Base-by-base conservation (phyloP, 2,888 invertebrate species). In the Leptinotarsa juncta region DNA sequence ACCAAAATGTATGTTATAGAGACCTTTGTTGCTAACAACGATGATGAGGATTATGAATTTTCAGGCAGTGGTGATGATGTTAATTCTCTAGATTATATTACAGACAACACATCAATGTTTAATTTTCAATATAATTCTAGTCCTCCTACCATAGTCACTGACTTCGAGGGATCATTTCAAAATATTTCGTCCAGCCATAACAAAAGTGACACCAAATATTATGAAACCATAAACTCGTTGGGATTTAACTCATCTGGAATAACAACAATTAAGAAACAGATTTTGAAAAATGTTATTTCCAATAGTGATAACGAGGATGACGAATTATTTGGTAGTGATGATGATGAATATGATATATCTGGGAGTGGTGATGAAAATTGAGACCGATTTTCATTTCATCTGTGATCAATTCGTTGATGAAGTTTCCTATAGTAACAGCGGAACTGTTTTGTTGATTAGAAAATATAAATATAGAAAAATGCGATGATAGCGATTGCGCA, bases 21-120 rank as follows among this genome's bases (percentile, higher is more conserved):
- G 3, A 42, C 3, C 42, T 2, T 42, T 42, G 42, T 42, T 42
- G 5, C 7, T 20, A 1, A 23, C 4, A 20, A 12, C 4, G 57
- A 57, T 57, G 57, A 57, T 20, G 57, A 57, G 57, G 57, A 57
- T 12, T 57, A 12, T 18, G 57, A 23, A 14, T 57, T 57, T 18
- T 57, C 20, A 0, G 57, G 57, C 20, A 57, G 57, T 57, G 55
- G 20, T 12, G 18, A 57, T 20, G 55, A 10, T 12, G 20, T 10
- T 0, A 42, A 23, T 57, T 4, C 4, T 7, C 20, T 20, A 23
- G 57, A 20, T 57, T 20, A 0, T 18, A 14, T 57, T 12, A 14
- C 15, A 14, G 20, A 1, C 14, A 10, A 20, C 51, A 16, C n/a
- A 51, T 5, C 4, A 16, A 16, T 7, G 7, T 16, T 7, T 16